A percentile compares a stretch with the other conserved stretches of the same genome.
phyloP scores from a whole-genome alignment of 2,888 invertebrate species.

The Spilosoma lubricipeda region DNA sequence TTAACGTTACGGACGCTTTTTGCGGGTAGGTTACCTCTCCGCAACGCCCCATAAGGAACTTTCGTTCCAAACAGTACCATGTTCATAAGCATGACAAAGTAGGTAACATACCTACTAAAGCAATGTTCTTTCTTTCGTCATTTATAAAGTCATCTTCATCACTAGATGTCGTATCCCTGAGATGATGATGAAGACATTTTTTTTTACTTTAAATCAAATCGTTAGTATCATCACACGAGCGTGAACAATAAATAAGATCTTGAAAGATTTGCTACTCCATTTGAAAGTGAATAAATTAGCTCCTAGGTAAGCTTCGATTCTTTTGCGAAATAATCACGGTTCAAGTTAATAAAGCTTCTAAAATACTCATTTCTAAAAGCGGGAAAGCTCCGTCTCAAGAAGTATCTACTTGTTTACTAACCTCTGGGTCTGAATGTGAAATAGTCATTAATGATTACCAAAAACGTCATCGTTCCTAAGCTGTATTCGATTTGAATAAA shows the following conservation, averaged over 20 bases:
- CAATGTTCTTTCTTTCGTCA: background rate
- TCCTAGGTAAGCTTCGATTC: background rate
- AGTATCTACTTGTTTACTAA: background rate
- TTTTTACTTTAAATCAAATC: too few relatives aligned
- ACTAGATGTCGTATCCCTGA: too few relatives aligned
- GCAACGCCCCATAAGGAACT: too few relatives aligned
- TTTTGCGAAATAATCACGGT: background rate
- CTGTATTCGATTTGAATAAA: constrained; percentile 21
- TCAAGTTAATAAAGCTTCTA: background rate
- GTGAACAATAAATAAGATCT: too few relatives aligned
- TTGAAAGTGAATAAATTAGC: too few relatives aligned
- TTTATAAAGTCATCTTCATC: background rate
- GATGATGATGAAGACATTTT: too few relatives aligned
- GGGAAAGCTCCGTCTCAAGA: background rate
- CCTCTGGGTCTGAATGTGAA: background rate
- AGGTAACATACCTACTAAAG: background rate
- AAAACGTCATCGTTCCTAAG: background rate
- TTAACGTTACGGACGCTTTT: too few relatives aligned
- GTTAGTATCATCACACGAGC: too few relatives aligned
- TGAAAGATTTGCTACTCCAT: too few relatives aligned
- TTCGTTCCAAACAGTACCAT: too few relatives aligned
- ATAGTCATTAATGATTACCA: background rate
- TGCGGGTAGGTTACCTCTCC: too few relatives aligned
- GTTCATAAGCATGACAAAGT: background rate
- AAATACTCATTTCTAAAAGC: background rate